These are phyloP conservation scores for Leptobrachium leishanense DNA, from an alignment of 2,113 vertebrate genomes.

Conservation along the genomic window DNA sequence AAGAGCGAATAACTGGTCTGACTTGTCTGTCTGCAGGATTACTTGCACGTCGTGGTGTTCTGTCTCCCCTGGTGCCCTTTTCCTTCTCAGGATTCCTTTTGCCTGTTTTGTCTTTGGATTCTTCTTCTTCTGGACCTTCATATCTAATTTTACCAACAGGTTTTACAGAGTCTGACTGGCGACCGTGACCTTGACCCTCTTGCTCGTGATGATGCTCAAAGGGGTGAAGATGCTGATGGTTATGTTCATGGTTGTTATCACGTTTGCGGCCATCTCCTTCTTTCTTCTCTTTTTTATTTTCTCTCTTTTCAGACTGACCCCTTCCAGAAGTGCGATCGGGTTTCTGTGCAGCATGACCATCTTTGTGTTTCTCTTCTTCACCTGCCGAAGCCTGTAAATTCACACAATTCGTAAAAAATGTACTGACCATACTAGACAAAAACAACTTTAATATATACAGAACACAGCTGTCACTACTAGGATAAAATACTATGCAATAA, in stretches of 20 bases:
- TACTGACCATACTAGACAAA: too few species aligned
- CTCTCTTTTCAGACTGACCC: not conserved
- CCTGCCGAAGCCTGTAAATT: too few species aligned
- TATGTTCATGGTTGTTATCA: not conserved
- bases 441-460: too few species aligned
- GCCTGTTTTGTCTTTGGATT: not conserved
- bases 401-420: too few species aligned
- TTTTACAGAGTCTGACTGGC: not conserved
- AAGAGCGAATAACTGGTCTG: conserved; percentile 23
- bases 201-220: not conserved
- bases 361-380: not conserved
- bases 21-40: too few species aligned
- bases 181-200: not conserved
- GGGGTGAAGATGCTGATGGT: not conserved
- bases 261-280: not conserved
- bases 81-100: not conserved
- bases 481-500: too few species aligned
- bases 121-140: not conserved
- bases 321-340: not conserved
- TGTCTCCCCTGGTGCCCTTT: not conserved
- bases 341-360: not conserved
- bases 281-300: not conserved
- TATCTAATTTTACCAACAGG: not conserved
- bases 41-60: not conserved
- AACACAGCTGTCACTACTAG: too few species aligned